Conservation (phyloP, 2,797 vertebrate species). For the Ficedula albicollis region DNA sequence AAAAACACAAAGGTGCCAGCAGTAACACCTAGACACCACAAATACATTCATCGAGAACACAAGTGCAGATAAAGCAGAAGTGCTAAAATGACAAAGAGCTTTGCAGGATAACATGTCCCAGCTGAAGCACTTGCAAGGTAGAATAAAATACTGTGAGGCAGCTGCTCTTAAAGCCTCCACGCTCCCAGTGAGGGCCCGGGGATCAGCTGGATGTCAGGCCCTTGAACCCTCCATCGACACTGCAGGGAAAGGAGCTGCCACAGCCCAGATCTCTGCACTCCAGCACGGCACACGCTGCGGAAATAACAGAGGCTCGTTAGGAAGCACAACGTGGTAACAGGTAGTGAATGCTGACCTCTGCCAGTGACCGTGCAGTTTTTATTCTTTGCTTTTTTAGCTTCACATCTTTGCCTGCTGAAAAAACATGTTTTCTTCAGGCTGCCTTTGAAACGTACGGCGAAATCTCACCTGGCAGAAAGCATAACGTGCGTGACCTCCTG, state of each 20-base stretch:
- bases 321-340: not conserved
- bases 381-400: not conserved
- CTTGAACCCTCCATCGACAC: not conserved
- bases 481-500: not conserved
- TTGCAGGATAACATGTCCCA: slow-evolving; percentile 7
- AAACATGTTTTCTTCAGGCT: not conserved
- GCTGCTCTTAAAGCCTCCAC: not conserved
- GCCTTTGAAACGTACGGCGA: not conserved
- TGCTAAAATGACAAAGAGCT: slow-evolving; percentile 4
- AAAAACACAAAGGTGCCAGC: slow-evolving; percentile 31
- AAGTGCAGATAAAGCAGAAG: slow-evolving; percentile 10
- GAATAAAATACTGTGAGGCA: not conserved
- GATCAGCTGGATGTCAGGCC: not conserved
- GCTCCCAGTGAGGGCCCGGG: not conserved
- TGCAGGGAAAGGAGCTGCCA: not conserved
- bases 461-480: slow-evolving; percentile 13
- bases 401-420: not conserved
- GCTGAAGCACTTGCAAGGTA: not conserved
- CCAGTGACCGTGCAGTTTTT: not conserved
- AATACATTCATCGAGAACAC: not conserved
- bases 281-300: accelerated
- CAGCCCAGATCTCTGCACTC: not conserved
- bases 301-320: not conserved
- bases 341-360: not conserved
- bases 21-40: slow-evolving; percentile 19